These are phyloP conservation scores for Solenopsis fugax DNA, from an alignment of 1,140 invertebrate genomes.

Conservation along the genomic window DNA sequence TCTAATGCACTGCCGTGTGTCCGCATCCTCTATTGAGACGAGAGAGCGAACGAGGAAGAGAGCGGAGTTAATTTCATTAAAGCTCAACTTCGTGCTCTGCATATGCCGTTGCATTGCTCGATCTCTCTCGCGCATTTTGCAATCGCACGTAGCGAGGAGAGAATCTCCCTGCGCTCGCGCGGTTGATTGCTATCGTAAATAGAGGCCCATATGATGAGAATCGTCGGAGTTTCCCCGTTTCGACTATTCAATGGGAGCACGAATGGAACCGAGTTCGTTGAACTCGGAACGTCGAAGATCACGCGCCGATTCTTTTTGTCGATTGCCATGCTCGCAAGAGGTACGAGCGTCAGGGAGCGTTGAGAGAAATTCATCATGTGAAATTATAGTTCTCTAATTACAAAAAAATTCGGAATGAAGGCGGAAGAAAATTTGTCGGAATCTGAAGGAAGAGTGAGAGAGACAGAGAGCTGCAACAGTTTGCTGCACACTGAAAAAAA, in stretches of 20 bases:
- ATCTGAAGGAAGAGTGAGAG: neutral
- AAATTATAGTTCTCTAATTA: slow-evolving; percentile 5
- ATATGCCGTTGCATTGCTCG: neutral
- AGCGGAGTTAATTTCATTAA: slow-evolving; percentile 16
- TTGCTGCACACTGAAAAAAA: neutral
- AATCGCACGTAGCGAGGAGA: slow-evolving; percentile 18
- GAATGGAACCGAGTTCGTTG: slow-evolving; percentile 33
- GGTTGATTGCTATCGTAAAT: slow-evolving; percentile 38
- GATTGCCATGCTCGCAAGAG: neutral
- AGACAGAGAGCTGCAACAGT: neutral
- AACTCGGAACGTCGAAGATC: slow-evolving; percentile 19
- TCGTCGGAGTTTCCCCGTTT: slow-evolving; percentile 26
- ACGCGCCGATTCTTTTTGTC: slow-evolving; percentile 4
- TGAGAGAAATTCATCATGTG: slow-evolving; percentile 4
- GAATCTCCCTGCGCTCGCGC: neutral
- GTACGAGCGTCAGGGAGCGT: neutral
- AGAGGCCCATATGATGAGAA: slow-evolving; percentile 22
- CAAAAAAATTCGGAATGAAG: neutral
- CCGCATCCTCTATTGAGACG: slow-evolving; percentile 14
- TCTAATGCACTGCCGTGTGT: neutral
- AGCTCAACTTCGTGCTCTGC: slow-evolving; percentile 40
- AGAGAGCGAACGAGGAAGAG: slow-evolving; percentile 16
- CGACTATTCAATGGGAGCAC: slow-evolving; percentile 36
- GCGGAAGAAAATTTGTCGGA: neutral
- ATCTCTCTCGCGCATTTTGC: slow-evolving; percentile 21